These are phyloP conservation scores for Danio aesculapii DNA, from an alignment of 2,797 vertebrate species.

Conservation along the genomic window DNA sequence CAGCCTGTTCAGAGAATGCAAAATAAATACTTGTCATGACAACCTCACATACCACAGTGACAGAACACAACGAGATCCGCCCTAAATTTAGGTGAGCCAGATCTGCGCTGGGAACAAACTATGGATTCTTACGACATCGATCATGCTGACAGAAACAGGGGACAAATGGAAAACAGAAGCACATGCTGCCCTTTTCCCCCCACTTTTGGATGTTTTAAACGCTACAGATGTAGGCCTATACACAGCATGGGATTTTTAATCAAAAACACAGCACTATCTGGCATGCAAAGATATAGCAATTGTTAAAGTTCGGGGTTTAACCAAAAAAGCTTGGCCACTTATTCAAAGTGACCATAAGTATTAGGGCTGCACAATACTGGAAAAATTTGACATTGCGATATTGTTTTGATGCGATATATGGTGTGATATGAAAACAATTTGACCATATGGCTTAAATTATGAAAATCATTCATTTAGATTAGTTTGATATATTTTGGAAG, in stretches of 20 bases:
- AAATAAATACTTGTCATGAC: slow-evolving; percentile 48
- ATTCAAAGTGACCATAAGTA: neutral
- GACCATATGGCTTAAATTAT: too few species aligned
- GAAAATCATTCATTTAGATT: too few species aligned
- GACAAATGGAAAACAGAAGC: slow-evolving; percentile 31
- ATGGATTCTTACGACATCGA: slow-evolving; percentile 18
- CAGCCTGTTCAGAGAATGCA: neutral
- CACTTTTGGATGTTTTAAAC: neutral
- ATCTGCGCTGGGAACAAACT: slow-evolving; percentile 21
- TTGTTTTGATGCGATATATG: too few species aligned
- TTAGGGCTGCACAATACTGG: too few species aligned
- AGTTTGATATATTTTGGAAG: too few species aligned
- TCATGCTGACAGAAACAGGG: neutral
- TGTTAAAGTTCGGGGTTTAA: neutral
- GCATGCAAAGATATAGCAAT: neutral
- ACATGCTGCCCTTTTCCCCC: neutral
- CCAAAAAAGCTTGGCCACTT: neutral
- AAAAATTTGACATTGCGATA: too few species aligned
- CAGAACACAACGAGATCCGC: slow-evolving; percentile 29
- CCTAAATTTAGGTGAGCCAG: slow-evolving; percentile 43
- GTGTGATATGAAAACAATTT: too few species aligned
- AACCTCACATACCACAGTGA: slow-evolving; percentile 43
- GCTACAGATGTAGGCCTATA: neutral
- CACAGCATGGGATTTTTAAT: neutral
- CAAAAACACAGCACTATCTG: neutral